A percentile compares a stretch with the other conserved stretches of the same genome.
Evolutionary conservation across 2,113 vertebrate species (phyloP).

Genomic region (Neolamprologus cancellatus): DNA sequence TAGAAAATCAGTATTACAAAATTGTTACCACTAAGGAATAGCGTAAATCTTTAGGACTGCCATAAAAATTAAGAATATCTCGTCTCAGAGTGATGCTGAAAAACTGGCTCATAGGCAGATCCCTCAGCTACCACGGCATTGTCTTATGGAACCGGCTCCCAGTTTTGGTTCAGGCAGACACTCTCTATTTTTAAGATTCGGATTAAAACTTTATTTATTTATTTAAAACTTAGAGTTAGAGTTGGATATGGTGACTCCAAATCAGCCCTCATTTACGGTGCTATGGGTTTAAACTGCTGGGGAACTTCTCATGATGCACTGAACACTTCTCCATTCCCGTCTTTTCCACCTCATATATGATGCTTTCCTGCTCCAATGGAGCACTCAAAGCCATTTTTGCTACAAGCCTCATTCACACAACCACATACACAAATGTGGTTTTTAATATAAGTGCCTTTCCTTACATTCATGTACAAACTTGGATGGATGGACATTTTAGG

Average conservation of each 20-base stretch:
- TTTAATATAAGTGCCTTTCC: background rate
- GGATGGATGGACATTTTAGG: background rate
- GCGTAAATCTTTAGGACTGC: background rate
- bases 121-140: background rate
- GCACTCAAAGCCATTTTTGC: background rate
- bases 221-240: background rate
- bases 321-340: background rate
- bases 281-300: background rate
- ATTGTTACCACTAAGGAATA: background rate
- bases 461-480: background rate
- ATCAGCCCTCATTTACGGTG: background rate
- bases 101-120: background rate
- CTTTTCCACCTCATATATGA: rapidly evolving
- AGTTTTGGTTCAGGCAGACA: background rate
- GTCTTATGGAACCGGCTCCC: background rate
- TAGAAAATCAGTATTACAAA: background rate
- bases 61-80: background rate
- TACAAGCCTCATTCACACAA: background rate
- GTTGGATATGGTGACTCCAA: background rate
- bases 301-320: background rate
- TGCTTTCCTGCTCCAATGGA: background rate
- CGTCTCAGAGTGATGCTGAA: background rate
- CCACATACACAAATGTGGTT: background rate
- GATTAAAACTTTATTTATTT: background rate
- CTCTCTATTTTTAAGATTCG: background rate